phyloP scores from a whole-genome alignment of 2,797 vertebrate species.

The Perdix hodgsoniae region DNA sequence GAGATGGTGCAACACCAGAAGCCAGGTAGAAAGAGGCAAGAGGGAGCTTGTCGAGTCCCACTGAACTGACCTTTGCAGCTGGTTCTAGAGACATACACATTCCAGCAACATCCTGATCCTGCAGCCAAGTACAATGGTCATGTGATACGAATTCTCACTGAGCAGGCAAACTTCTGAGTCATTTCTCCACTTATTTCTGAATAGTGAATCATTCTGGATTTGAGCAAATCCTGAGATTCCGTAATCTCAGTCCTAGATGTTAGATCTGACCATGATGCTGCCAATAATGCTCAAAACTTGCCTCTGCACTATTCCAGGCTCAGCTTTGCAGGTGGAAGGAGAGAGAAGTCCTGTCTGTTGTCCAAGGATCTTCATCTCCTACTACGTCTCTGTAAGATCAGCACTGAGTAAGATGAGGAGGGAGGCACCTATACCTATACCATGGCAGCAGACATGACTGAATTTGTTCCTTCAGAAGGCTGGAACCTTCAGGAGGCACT shows the following conservation, averaged over 20 bases:
- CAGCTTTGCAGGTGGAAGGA: background rate
- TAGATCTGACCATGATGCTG: background rate
- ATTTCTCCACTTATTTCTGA: background rate
- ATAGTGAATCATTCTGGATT: background rate
- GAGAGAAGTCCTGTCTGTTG: background rate
- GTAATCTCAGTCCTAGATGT: background rate
- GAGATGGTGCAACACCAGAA: background rate
- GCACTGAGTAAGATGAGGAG: background rate
- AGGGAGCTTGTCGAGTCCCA: background rate
- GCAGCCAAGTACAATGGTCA: background rate
- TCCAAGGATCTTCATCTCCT: background rate
- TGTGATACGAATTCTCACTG: background rate
- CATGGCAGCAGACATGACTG: background rate
- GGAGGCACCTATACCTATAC: background rate
- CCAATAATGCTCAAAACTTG: rapidly evolving
- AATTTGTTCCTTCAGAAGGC: background rate
- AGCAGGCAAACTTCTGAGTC: background rate
- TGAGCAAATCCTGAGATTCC: background rate
- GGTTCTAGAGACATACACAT: background rate
- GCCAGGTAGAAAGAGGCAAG: background rate
- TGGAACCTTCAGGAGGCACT: background rate
- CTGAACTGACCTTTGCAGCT: background rate
- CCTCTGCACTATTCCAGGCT: background rate
- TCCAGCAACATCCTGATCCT: background rate
- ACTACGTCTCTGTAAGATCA: background rate